Conservation (phyloP, 2,888 invertebrate species). For the Drosophila peninsularis region DNA sequence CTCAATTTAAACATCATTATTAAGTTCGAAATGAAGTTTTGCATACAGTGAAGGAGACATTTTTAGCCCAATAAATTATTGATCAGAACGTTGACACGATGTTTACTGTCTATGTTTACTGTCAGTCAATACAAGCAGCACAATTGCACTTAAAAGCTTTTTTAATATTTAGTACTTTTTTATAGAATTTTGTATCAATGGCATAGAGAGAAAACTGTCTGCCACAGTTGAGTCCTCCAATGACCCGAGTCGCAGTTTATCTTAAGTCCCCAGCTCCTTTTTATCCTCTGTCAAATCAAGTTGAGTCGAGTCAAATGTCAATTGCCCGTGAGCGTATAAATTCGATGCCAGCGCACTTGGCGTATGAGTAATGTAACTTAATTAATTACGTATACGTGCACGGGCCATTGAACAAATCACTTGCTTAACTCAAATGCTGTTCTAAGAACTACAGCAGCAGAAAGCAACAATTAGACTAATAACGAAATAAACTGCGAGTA, state of each 20-base stretch:
- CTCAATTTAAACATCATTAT: not conserved
- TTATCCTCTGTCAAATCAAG: slow-evolving; percentile 20
- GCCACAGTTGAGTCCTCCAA: not conserved
- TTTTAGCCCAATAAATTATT: not conserved
- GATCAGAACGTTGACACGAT: not conserved
- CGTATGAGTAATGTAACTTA: slow-evolving; percentile 57
- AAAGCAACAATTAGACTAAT: slow-evolving; percentile 13
- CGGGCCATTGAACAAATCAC: slow-evolving; percentile 28
- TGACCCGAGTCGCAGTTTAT: not conserved
- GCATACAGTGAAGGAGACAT: not conserved
- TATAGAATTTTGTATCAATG: not conserved
- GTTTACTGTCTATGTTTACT: not conserved
- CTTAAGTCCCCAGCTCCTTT: not conserved
- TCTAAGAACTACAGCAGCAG: slow-evolving; percentile 10
- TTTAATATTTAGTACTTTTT: slow-evolving; percentile 7
- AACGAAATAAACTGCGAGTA: slow-evolving; percentile 8
- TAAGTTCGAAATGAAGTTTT: not conserved
- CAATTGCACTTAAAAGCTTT: slow-evolving; percentile 2
- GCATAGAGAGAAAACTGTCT: not conserved
- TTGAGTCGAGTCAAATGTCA: slow-evolving; percentile 40
- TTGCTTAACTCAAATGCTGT: slow-evolving; percentile 10
- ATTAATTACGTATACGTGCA: slow-evolving; percentile 65
- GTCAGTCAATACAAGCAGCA: not conserved
- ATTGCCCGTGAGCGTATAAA: slow-evolving; percentile 31
- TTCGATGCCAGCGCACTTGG: slow-evolving; percentile 20